Conservation (phyloP, 2,888 invertebrate species). For the Torymus texanus region DNA sequence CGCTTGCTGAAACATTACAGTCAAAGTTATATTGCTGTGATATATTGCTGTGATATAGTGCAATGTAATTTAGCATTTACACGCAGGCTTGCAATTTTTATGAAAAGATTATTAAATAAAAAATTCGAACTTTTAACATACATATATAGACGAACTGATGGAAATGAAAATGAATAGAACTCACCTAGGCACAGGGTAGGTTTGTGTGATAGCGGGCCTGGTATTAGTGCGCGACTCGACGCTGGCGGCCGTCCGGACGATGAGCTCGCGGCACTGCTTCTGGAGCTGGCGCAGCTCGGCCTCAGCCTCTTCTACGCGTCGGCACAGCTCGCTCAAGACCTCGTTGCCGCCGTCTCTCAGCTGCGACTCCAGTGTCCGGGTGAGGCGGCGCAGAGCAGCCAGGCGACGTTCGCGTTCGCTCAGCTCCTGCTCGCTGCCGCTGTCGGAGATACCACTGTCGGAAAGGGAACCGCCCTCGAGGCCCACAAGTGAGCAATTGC, state of each 20-base stretch:
- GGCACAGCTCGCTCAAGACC: slow-evolving; percentile 81
- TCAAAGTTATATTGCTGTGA: no score
- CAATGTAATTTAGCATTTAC: no score
- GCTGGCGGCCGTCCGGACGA: slow-evolving; percentile 78
- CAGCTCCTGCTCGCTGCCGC: slow-evolving; percentile 82
- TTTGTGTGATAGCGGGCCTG: slow-evolving; percentile 51
- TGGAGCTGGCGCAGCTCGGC: slow-evolving; percentile 83
- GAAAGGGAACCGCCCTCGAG: slow-evolving; percentile 82
- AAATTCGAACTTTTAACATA: no score
- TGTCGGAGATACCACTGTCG: slow-evolving; percentile 88
- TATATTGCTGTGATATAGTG: no score
- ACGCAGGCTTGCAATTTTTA: no score
- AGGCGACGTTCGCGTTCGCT: slow-evolving; percentile 82
- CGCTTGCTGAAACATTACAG: slow-evolving; percentile 63
- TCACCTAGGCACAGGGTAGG: slow-evolving; percentile 64
- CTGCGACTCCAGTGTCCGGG: slow-evolving; percentile 82
- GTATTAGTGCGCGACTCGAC: slow-evolving; percentile 70
- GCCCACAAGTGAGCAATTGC: slow-evolving; percentile 30
- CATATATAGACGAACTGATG: not conserved
- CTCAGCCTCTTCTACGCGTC: slow-evolving; percentile 84
- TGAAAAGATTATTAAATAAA: no score
- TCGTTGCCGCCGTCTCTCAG: slow-evolving; percentile 78
- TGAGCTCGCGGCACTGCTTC: slow-evolving; percentile 82
- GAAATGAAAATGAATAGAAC: slow-evolving; percentile 50
- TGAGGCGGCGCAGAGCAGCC: slow-evolving; percentile 81